Base-by-base conservation (phyloP, 53 echinoderm and acorn worm genomes). In the Apostichopus leukothele region DNA sequence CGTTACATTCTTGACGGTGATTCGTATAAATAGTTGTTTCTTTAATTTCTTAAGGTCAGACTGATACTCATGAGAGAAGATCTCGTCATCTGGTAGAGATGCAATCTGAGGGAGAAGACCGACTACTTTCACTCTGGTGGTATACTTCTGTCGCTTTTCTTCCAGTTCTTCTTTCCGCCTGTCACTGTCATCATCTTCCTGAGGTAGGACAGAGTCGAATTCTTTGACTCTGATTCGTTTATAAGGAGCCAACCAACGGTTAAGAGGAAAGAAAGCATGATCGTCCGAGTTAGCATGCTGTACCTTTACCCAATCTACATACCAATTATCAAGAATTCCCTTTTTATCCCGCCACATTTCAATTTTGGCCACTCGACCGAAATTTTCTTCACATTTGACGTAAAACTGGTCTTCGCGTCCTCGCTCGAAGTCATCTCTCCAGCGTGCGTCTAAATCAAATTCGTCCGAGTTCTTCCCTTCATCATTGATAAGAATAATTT, bases 371-470 rank as follows among this genome's bases (percentile, higher is more conserved):
- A 95, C 86, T 5, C 7, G 54, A 4, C 95, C 97, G 51, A 97
- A 95, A 79, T 93, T 92, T 13, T 91, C 84, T 52, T 95, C 83
- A 52, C 90, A 91, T 3, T 76, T 68, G 7, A 97, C 91, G 19
- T 89, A 92, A 75, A 91, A 97, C 9, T 71, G 75, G 73, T 94
- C 94, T 9, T 89, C 22, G 5, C 63, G 90, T 8, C 95, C 97
- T 9, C 91, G 76, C 84, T 95, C 95, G 73, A 92, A 95, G 60
- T 97, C 97, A 74, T 97, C 88, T 50, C 88, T 92, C 92, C 91
- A 97, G 13, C 54, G 54, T 54, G 83, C 90, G 51, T 91, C 91
- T 23, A 97, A 85, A 10, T 89, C 53, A 67, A 97, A 91, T 23
- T 95, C 93, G 18, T 91, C 83, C 5, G 97, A 95, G 19, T 91